phyloP scores from a whole-genome alignment of 1,140 invertebrate species.

The Cotesia glomerata region DNA sequence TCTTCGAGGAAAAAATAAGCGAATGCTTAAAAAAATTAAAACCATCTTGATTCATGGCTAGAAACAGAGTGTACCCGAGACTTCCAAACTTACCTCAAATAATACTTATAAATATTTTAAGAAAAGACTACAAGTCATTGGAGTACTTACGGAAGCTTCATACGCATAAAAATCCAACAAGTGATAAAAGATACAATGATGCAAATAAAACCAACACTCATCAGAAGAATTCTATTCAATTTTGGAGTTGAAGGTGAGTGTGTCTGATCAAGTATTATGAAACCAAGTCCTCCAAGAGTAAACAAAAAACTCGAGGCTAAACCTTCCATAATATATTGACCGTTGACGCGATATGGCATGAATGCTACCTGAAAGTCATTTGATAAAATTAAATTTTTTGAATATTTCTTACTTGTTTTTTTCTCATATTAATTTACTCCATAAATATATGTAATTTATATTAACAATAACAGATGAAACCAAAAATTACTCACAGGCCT shows the following conservation, averaged over 20 bases:
- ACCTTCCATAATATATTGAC: slow-evolving; percentile 99
- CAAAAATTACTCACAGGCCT: slow-evolving; percentile 73
- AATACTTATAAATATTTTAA: slow-evolving; percentile 23
- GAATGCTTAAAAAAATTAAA: no score
- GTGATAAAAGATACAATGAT: slow-evolving; percentile 94
- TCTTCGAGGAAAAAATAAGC: no score
- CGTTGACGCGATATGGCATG: slow-evolving; percentile 98
- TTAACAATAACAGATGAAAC: not conserved
- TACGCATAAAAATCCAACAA: slow-evolving; percentile 98
- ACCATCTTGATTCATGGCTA: not conserved
- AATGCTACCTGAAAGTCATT: slow-evolving; percentile 80
- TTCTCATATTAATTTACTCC: no score
- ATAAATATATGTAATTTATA: no score
- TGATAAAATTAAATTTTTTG: not conserved
- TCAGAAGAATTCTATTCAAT: slow-evolving; percentile 89
- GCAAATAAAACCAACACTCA: slow-evolving; percentile 91
- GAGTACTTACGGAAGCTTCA: slow-evolving; percentile 88
- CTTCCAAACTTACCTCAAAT: not conserved
- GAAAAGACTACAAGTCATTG: not conserved
- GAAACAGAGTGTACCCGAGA: not conserved
- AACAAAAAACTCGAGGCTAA: slow-evolving; percentile 96
- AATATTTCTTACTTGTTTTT: no score
- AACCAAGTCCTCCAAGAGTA: slow-evolving; percentile 93
- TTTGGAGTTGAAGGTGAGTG: slow-evolving; percentile 91
- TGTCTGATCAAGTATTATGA: slow-evolving; percentile 94